Evolutionary conservation across 2,797 vertebrate species (phyloP).

Genomic region (Eleutherodactylus coqui): DNA sequence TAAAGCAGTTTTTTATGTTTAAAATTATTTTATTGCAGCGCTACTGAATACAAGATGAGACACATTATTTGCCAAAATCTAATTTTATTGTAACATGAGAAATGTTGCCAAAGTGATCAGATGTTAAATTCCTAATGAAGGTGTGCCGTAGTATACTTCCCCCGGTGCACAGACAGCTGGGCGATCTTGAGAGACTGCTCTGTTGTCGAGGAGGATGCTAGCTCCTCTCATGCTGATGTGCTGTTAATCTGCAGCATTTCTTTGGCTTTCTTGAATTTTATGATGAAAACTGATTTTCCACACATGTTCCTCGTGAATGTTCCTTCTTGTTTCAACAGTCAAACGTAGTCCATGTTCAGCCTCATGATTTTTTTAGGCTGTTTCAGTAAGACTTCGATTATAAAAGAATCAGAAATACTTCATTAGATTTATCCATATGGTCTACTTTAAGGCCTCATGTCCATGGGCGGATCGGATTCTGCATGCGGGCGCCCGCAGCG

Average conservation of each 20-base stretch:
- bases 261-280: neutral
- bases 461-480: no score
- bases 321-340: neutral
- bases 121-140: neutral
- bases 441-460: no score
- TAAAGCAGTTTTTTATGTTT: no score
- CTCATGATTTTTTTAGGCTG: slow-evolving; percentile 4
- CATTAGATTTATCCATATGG: neutral
- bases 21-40: no score
- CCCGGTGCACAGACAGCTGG: neutral
- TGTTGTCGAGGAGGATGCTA: neutral
- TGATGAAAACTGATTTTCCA: neutral
- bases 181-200: neutral
- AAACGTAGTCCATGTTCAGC: neutral
- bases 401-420: neutral
- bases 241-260: neutral
- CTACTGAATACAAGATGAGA: no score
- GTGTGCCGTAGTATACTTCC: neutral
- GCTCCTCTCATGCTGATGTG: neutral
- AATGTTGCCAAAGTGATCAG: neutral
- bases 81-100: no score
- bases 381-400: neutral
- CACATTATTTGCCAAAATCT: no score
- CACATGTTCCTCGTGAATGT: neutral
- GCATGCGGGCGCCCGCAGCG: no score